Evolutionary conservation across 2,888 invertebrate genomes (phyloP), one percentile per base, ranked within the genome.

Genomic region (Stenodema calcarata): DNA sequence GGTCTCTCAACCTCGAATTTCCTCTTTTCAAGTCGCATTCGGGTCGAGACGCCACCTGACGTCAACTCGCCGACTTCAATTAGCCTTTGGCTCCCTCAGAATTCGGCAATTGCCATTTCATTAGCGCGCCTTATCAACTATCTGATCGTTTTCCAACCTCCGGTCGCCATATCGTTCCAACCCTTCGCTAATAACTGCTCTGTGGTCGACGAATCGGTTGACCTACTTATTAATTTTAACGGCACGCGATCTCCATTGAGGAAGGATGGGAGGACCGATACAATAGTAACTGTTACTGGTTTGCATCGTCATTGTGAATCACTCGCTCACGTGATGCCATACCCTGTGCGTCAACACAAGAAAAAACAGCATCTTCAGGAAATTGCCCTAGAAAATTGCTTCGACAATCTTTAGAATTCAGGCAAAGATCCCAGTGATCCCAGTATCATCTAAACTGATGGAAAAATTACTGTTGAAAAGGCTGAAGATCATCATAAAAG

Each of bases 41-140:
- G 44, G 16, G 4, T 6, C 42, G 7, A 27, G 78, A 12, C 41
- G 44, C 14, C 41, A 41, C 44, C 42, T 28, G 44, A 44, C 44
- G 78, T 4, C 41, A 7, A 16, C 79, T 50, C 79, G 35, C 79
- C n/a, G 62, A 23, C 62, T 62, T 80, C 80, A 80, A 80, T 80
- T 80, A 80, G 30, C 80, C 80, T 80, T n/a, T 50, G n/a, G 54
- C 80, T 54, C 44, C 27, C 80, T 14, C 54, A 30, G 54, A 54
- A 80, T 80, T 80, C 30, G 80, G 80, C 80, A 80, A 80, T 80
- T 80, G 80, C 80, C 30, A 27, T 42, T 41, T 41, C 78, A 78
- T 44, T 44, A 78, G 62, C 62, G 23, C n/a, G 9, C 62, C 62
- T 62, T 23, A 62, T 62, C 62, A 12, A 4, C 0, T 7, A 35